phyloP scores from a whole-genome alignment of 2,888 invertebrate genomes.

The Pammene aurita region DNA sequence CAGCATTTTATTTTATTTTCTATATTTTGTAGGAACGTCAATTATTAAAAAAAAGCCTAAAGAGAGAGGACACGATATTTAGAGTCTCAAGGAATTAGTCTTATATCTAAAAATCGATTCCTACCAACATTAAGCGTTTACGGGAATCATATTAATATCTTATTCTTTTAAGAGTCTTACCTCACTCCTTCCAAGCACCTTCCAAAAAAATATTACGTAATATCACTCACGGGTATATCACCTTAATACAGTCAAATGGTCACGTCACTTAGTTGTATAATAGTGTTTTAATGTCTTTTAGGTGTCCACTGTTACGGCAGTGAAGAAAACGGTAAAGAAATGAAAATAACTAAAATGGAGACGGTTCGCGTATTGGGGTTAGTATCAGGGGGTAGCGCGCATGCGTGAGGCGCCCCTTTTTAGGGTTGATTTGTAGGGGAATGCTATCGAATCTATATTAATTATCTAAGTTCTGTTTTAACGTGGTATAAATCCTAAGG shows the following conservation, averaged over 20 bases:
- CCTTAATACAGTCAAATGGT: slow-evolving; percentile 9
- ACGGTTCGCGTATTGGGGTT: slow-evolving; percentile 64
- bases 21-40: not conserved
- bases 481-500: not conserved
- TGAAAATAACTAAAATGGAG: slow-evolving; percentile 73
- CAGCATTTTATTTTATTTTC: not conserved
- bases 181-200: slow-evolving; percentile 44
- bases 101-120: no score
- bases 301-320: slow-evolving; percentile 46
- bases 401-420: slow-evolving; percentile 59
- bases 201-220: slow-evolving; percentile 61
- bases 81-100: no score
- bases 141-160: not conserved
- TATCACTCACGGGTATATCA: slow-evolving; percentile 35
- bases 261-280: slow-evolving; percentile 47
- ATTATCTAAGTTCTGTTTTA: not conserved
- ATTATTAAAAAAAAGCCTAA: not conserved
- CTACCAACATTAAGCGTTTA: no score
- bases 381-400: slow-evolving; percentile 56
- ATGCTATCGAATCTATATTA: not conserved
- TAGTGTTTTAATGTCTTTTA: slow-evolving; percentile 41
- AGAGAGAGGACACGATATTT: not conserved
- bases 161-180: slow-evolving; percentile 46
- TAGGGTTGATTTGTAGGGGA: slow-evolving; percentile 18
- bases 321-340: slow-evolving; percentile 58